Conservation (phyloP, 2,797 vertebrate species). For the Enteromius viviparus region DNA sequence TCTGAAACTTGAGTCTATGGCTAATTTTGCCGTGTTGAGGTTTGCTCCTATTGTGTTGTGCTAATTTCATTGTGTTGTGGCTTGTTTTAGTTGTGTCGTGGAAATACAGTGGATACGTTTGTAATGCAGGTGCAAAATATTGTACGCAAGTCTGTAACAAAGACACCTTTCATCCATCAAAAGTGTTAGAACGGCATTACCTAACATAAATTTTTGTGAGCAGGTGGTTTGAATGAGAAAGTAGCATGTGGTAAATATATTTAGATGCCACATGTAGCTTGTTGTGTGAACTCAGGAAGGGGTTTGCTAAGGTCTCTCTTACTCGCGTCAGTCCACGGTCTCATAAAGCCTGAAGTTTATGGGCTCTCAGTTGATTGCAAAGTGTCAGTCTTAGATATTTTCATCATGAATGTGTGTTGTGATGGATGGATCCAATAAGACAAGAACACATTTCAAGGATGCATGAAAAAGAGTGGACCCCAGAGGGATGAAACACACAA, state of each 20-base stretch:
- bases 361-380: conserved; percentile 31
- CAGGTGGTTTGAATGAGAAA: conserved; percentile 39
- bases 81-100: not conserved
- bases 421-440: conserved; percentile 61
- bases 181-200: conserved; percentile 32
- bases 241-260: conserved; percentile 49
- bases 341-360: conserved; percentile 39
- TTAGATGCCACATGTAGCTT: conserved; percentile 6
- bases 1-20: too few relatives aligned
- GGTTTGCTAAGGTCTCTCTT: conserved; percentile 9
- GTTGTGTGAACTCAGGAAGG: not conserved
- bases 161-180: conserved; percentile 40
- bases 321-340: conserved; percentile 34
- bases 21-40: not conserved
- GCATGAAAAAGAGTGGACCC: conserved; percentile 32
- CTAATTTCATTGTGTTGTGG: not conserved
- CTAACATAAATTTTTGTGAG: conserved; percentile 48
- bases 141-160: not conserved
- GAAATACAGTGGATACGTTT: not conserved
- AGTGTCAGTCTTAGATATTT: conserved; percentile 55
- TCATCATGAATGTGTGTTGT: conserved; percentile 52
- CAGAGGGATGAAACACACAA: not conserved
- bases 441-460: conserved; percentile 46
- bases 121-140: conserved; percentile 14
- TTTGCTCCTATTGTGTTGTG: not conserved